Evolutionary conservation across 1,140 invertebrate genomes (phyloP).

Genomic region (Pseudomyrmex flavicornis): DNA sequence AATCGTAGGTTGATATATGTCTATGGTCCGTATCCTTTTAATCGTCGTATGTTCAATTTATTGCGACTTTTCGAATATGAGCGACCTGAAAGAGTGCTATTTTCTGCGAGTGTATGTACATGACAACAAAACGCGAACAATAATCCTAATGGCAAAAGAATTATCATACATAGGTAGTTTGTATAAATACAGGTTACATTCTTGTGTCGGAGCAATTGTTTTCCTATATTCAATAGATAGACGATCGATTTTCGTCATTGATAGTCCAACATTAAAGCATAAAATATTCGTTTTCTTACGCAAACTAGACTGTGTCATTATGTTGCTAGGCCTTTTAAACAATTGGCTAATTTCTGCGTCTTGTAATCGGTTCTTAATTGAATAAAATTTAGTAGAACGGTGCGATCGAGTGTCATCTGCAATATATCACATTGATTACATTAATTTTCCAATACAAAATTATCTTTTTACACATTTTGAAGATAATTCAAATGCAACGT

Average conservation of each 20-base stretch:
- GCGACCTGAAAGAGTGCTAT: constrained; percentile 4
- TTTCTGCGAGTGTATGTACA: constrained; percentile 16
- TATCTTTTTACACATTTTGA: neutral
- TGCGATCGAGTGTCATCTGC: constrained; percentile 94
- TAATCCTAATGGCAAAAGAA: neutral
- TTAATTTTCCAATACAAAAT: neutral
- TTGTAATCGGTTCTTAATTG: constrained; percentile 97
- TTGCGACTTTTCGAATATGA: constrained; percentile 9
- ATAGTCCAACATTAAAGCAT: neutral
- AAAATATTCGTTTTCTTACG: constrained; percentile 23
- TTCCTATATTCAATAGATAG: neutral
- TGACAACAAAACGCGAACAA: neutral
- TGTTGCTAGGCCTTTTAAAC: constrained; percentile 86
- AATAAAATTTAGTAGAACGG: constrained; percentile 95
- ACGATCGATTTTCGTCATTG: neutral
- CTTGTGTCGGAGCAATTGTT: constrained; percentile 1
- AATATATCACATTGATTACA: constrained; percentile 77
- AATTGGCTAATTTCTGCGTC: constrained; percentile 91
- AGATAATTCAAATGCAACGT: constrained; percentile 75
- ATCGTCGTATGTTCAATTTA: constrained; percentile 9
- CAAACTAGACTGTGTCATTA: constrained; percentile 49
- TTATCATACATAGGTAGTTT: neutral
- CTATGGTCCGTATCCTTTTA: neutral
- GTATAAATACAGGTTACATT: neutral
- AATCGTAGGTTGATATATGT: too few species aligned